Base-by-base conservation (phyloP, 1,140 invertebrate species). In the Armadillidium nasatum region DNA sequence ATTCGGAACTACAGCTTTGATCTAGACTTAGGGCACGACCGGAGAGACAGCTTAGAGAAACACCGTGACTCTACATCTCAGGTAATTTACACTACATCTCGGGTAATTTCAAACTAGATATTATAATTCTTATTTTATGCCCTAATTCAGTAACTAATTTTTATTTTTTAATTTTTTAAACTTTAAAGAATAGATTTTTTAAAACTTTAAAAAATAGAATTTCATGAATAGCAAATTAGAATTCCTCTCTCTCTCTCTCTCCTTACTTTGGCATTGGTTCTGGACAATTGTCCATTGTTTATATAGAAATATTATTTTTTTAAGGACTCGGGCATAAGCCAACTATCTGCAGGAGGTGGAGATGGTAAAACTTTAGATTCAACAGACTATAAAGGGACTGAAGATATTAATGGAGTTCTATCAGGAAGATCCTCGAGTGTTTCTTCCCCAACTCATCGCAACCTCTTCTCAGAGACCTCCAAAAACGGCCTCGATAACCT, bases 1-100 rank as follows among this genome's bases (percentile, higher is more conserved):
- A 97, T 98, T 84, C 92, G 94, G 82, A 94, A 92, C 85, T 94
- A 94, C 81, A 92, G 90, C 82, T 91, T 91, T 81, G 90, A 91
- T 83, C 50, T 81, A 15, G 86, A 83, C 78, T 80, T 85, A 46
- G 84, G 85, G 75, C 81, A 76, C 45, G 75, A 73, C 22, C 73
- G 81, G 82, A 66, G 83, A 83, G 81, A 85, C 84, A 77, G 78
- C 72, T 74, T 82, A 69, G 81, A 81, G 73, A 81, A 78, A 69
- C 76, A 81, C 67, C 87, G 90, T 82, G 91, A 93, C 75, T 92
- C 92, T 70, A 92, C 92, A 10, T 94, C 92, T 50, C 80, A 81
- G 80, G 80, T 81, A 75, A 75, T 44, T 43, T 7, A 22, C 9
- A 70, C n/a, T 9, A n/a, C n/a, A n/a, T n/a, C n/a, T n/a, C n/a